Conservation (phyloP, 2,797 vertebrate species). For the Echeneis naucrates region DNA sequence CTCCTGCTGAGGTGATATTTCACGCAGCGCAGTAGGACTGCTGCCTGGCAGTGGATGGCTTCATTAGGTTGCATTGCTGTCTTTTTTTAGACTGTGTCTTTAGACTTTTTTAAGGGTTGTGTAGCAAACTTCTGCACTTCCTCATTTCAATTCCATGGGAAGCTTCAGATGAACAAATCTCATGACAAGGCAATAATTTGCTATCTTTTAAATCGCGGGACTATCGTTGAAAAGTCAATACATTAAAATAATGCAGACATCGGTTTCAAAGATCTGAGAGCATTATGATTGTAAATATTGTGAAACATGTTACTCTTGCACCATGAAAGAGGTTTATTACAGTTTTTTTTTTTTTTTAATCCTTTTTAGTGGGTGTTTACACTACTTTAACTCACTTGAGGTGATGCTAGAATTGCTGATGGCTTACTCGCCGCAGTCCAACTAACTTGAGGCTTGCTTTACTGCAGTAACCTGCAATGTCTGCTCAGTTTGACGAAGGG, state of each 20-base stretch:
- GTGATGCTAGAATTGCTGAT: neutral
- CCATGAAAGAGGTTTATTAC: no score
- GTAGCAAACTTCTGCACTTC: slow-evolving; percentile 30
- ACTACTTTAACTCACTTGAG: no score
- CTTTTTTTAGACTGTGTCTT: slow-evolving; percentile 35
- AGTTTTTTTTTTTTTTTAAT: no score
- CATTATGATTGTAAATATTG: slow-evolving; percentile 2
- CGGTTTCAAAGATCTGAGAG: neutral
- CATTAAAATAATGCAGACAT: slow-evolving; percentile 47
- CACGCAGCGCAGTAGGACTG: slow-evolving; percentile 52
- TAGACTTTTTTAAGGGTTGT: slow-evolving; percentile 39
- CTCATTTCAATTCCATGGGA: slow-evolving; percentile 29
- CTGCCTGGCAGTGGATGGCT: slow-evolving; percentile 63
- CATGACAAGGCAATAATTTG: slow-evolving; percentile 36
- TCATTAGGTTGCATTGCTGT: slow-evolving; percentile 65
- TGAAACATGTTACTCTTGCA: neutral
- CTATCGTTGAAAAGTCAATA: slow-evolving; percentile 25
- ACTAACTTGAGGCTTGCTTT: neutral
- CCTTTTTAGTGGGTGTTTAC: no score
- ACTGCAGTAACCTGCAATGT: neutral
- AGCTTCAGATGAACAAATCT: slow-evolving; percentile 32
- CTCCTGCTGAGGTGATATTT: slow-evolving; percentile 74
- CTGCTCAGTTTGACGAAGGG: neutral
- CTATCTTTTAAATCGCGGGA: slow-evolving; percentile 54
- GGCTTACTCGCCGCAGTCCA: no score